Evolutionary conservation across 2,888 invertebrate species (phyloP).

Genomic region (Apamea monoglypha): DNA sequence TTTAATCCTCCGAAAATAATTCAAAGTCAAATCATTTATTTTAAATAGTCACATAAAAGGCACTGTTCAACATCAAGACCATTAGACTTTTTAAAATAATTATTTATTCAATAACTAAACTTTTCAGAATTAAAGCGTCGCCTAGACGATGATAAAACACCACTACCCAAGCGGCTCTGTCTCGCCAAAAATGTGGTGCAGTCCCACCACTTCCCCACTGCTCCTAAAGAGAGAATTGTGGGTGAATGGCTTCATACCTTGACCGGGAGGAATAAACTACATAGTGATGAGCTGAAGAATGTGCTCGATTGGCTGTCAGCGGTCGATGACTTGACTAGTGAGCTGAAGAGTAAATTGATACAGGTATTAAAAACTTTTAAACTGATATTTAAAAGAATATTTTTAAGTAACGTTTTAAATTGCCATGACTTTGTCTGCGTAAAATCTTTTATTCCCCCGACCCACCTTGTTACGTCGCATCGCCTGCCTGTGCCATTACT

Average conservation of each 20-base stretch:
- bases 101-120: neutral
- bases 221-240: constrained; percentile 87
- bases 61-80: no score
- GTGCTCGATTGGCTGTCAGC: constrained; percentile 79
- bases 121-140: constrained; percentile 87
- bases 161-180: constrained; percentile 88
- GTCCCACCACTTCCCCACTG: constrained; percentile 85
- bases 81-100: neutral
- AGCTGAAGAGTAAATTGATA: constrained; percentile 82
- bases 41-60: no score
- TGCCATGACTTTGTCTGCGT: neutral
- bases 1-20: neutral
- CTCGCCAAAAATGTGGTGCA: constrained; percentile 89
- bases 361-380: constrained; percentile 74
- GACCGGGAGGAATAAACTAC: constrained; percentile 74
- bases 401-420: neutral
- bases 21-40: no score
- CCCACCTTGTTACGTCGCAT: neutral
- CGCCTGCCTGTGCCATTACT: neutral
- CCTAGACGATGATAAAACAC: constrained; percentile 81
- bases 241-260: constrained; percentile 86
- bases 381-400: neutral
- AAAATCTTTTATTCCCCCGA: no score
- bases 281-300: constrained; percentile 76
- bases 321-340: constrained; percentile 80